phyloP scores from a whole-genome alignment of 2,888 invertebrate species.

The Lithophane ornitopus region DNA sequence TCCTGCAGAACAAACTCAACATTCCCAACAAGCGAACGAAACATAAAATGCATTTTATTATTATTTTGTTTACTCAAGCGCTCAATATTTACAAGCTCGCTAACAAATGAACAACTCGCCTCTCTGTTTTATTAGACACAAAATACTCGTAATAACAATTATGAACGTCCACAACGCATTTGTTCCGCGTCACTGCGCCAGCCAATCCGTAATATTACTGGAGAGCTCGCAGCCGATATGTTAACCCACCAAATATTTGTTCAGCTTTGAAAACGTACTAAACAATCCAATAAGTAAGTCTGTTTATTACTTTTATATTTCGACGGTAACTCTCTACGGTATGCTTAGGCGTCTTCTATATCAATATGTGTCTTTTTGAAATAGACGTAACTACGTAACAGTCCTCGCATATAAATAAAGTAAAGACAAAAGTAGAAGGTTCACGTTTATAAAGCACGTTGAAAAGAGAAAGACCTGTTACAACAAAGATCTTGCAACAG shows the following conservation, averaged over 20 bases:
- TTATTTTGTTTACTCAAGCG: constrained; percentile 4
- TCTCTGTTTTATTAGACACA: constrained; percentile 24
- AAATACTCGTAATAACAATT: constrained; percentile 53
- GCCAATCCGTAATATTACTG: constrained; percentile 26
- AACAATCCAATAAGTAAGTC: constrained; percentile 30
- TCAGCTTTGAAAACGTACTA: constrained; percentile 33
- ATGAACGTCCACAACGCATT: constrained; percentile 34
- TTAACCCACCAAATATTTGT: constrained; percentile 37
- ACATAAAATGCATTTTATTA: constrained; percentile 8
- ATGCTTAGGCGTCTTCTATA: constrained; percentile 14
- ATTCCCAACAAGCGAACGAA: not conserved
- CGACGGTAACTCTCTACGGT: not conserved
- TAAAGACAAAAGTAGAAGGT: constrained; percentile 7
- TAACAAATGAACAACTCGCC: constrained; percentile 23
- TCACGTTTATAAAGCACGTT: not conserved
- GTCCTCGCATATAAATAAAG: not conserved
- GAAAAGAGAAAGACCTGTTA: not conserved
- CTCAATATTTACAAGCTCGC: constrained; percentile 33
- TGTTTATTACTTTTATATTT: constrained; percentile 41
- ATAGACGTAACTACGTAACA: constrained; percentile 19
- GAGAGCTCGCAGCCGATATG: constrained; percentile 20
- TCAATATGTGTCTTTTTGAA: constrained; percentile 36
- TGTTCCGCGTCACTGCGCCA: constrained; percentile 22
- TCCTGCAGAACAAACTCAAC: constrained; percentile 1
- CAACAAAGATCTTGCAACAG: not conserved